Evolutionary conservation across 1,140 invertebrate genomes (phyloP).

Genomic region (Samia ricini): DNA sequence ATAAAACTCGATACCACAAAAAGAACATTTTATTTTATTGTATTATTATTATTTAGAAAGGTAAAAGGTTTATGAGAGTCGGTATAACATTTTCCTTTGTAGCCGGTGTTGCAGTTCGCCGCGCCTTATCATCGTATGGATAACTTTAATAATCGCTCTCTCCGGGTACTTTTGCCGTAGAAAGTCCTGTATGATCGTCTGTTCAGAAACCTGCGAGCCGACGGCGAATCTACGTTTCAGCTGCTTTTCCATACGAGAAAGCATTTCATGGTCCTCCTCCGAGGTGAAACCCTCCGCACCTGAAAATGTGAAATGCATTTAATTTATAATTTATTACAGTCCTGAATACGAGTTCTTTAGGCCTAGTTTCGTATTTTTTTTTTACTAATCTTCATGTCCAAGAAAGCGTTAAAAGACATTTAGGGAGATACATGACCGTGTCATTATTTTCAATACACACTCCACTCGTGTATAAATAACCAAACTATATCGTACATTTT

Average conservation of each 20-base stretch:
- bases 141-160: conserved; percentile 91
- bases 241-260: conserved; percentile 95
- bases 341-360: too few species aligned
- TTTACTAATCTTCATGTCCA: too few species aligned
- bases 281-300: conserved; percentile 98
- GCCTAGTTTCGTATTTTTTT: too few species aligned
- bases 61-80: conserved; percentile 82
- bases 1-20: neutral
- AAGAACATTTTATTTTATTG: neutral
- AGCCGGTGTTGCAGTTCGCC: conserved; percentile 97
- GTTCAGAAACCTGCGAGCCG: conserved; percentile 96
- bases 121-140: conserved; percentile 94
- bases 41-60: neutral
- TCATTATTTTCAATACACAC: too few species aligned
- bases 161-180: conserved; percentile 95
- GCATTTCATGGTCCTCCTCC: conserved; percentile 94
- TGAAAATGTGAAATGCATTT: conserved; percentile 42
- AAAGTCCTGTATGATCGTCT: conserved; percentile 97
- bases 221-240: conserved; percentile 96
- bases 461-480: too few species aligned
- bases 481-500: too few species aligned
- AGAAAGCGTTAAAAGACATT: too few species aligned
- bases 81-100: conserved; percentile 98
- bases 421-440: too few species aligned
- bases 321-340: too few species aligned